A percentile compares a stretch with the other conserved stretches of the same genome.
phyloP scores from a whole-genome alignment of 2,113 vertebrate genomes.

The Ramphastos sulfuratus region DNA sequence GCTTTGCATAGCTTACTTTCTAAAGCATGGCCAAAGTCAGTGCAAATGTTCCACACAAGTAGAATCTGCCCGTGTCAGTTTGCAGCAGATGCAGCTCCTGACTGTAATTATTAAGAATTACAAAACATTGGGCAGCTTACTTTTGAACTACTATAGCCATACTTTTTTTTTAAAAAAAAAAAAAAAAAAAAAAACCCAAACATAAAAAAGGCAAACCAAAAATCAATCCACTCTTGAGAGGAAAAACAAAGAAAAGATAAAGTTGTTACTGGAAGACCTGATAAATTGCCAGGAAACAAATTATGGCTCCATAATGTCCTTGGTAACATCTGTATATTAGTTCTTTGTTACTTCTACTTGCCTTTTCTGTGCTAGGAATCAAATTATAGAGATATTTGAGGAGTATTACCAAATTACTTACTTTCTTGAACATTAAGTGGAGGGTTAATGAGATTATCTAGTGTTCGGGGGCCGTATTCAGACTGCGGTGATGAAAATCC shows the following conservation, averaged over 20 bases:
- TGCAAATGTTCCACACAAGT: not conserved
- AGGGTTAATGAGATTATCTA: slow-evolving; percentile 96
- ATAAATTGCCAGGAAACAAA: not conserved
- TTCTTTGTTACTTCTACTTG: not conserved
- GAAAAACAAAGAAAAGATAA: not conserved
- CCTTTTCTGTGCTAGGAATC: not conserved
- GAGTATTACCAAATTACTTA: slow-evolving; percentile 72
- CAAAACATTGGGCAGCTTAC: not conserved
- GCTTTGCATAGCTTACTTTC: not conserved
- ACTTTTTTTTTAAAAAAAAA: no score
- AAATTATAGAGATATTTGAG: not conserved
- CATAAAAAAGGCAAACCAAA: not conserved
- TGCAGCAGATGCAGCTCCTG: not conserved
- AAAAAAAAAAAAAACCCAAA: no score
- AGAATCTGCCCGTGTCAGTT: not conserved
- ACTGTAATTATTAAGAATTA: not conserved
- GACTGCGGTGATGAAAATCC: slow-evolving; percentile 93
- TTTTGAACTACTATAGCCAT: not conserved
- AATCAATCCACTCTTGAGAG: not conserved
- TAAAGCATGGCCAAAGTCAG: not conserved
- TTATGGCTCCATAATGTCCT: not conserved
- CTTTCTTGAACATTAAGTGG: slow-evolving; percentile 91
- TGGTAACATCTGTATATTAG: not conserved
- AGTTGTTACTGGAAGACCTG: not conserved
- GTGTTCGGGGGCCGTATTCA: slow-evolving; percentile 88